Conservation (phyloP, 2,888 invertebrate species). For the Drosophila pseudotalamancana region DNA sequence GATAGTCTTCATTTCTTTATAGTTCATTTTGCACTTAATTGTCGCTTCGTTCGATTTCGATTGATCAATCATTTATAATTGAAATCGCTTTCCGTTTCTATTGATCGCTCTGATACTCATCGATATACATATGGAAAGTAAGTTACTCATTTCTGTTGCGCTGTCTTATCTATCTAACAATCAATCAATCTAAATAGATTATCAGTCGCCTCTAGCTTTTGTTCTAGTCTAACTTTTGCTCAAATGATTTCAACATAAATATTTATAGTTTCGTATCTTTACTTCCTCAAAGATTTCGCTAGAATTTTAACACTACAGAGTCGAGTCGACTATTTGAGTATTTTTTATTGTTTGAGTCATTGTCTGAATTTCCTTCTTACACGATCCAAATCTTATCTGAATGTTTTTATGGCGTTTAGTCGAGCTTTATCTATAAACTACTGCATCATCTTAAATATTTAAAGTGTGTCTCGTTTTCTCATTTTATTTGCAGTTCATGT, state of each 20-base stretch:
- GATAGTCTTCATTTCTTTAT: too few species aligned
- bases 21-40: too few species aligned
- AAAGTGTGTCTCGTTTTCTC: background rate
- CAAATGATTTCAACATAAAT: background rate
- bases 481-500: background rate
- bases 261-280: background rate
- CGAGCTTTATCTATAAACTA: background rate
- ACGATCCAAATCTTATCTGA: constrained; percentile 1
- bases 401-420: background rate
- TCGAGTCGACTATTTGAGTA: constrained; percentile 1
- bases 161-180: too few species aligned
- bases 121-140: too few species aligned
- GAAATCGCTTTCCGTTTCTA: too few species aligned
- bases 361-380: too few species aligned
- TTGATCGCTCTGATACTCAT: too few species aligned
- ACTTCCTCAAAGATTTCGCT: constrained; percentile 9
- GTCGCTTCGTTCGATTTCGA: too few species aligned
- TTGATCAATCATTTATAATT: too few species aligned
- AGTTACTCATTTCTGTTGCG: too few species aligned
- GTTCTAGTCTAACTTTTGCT: background rate
- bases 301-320: background rate
- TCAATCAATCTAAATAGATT: too few species aligned
- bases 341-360: constrained; percentile 4
- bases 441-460: background rate
- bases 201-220: too few species aligned